Evolutionary conservation across 2,113 vertebrate species (phyloP), one percentile per base, ranked within the genome.

Genomic region (Salvelinus fontinalis): DNA sequence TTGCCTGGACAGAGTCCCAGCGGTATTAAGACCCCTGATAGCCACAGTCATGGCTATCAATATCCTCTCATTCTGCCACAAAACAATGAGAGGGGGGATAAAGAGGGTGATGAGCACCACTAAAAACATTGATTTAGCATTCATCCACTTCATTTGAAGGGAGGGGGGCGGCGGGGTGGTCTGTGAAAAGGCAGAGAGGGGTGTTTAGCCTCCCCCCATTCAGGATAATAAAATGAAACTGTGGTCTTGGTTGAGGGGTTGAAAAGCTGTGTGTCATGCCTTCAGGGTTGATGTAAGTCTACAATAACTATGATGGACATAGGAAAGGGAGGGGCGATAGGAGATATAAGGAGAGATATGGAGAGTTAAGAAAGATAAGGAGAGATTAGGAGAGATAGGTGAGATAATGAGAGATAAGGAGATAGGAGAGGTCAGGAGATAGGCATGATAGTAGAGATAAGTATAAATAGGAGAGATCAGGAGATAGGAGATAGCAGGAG

Each of bases 71-170:
- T 90, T 91, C 88, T 92, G 88, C 76, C 49, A 49, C 59, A 76
- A 84, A 85, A 87, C 88, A 87, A 88, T 85, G 86, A 80, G 80
- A 75, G 71, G 49, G 49, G 84, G 83, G 86, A 80, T 86, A 78
- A 90, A 88, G 90, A 87, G 29, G 84, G 78, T 83, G 84, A 91
- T 90, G 89, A 91, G 85, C 75, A 70, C 85, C 88, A 92, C 89
- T 93, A 89, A 92, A 92, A 94, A 94, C 91, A 94, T 92, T 93
- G 93, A 93, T 93, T 93, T 89, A 91, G 91, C 88, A 91, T 92
- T 93, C 87, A 87, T 90, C 89, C 87, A 89, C 89, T 92, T 92
- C 86, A 93, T 93, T 94, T 91, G 86, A 86, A 89, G 85, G 77
- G 87, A 89, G 91, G 89, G 82, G 83, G 86, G 88, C 73, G 70